Evolutionary conservation across 2,797 vertebrate species (phyloP), one percentile per base, ranked within the genome.

Genomic region (Esox lucius): DNA sequence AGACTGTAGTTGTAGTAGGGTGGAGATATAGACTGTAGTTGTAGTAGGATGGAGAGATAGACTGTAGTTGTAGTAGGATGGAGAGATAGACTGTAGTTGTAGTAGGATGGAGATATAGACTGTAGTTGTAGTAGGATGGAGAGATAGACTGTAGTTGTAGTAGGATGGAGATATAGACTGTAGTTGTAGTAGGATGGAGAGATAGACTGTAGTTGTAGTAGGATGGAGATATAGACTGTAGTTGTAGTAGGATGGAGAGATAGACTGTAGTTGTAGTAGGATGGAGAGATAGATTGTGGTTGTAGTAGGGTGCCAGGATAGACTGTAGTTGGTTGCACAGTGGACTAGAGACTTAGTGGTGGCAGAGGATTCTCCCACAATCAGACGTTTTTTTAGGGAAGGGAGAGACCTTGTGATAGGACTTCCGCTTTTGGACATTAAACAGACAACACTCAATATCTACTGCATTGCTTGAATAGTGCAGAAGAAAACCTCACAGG

Each of bases 1-100:
- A 71, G 61, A 75, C 75, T 67, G 22, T 13, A 62, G 28, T 51
- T 74, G 49, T 65, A 71, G 56, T 72, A 5, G 28, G 62, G 64
- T 75, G 81, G 78, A 73, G 71, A 68, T 56, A 71, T 74, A 75
- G 78, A 71, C 62, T 71, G 9, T 48, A 51, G 3, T n/a, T 68
- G 33, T 68, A 33, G 65, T 35, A 65, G 65, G 71, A 33, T 17
- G 5, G 67, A 16, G 53, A 19, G 19, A 19, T 9, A 56, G 51
- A 56, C 51, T 22, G 51, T 4, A n/a, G 2, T 19, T 56, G 17
- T 56, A 22, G 51, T 56, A 19, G 19, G 51, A 33, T 33, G 12
- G 42, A 59, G 22, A 33, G 42, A 46, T 68, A 71, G 59, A 75
- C 70, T 72, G 31, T 51, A 51, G n/a, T 49, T 74, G 48, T 65